phyloP scores from a whole-genome alignment of 2,113 vertebrate species.

The zebrafish (Danio rerio) region GRCz12tu NC_133186.1:25567001-25567500 shows the following conservation, averaged over 20 bases:
- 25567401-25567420: constrained; percentile 34
- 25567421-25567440: neutral
- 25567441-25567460: neutral
- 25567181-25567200: neutral
- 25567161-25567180: constrained; percentile 18
- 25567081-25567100: neutral
- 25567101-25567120: constrained; percentile 2
- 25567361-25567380: neutral
- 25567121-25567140: constrained; percentile 36
- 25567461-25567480: constrained; percentile 11
- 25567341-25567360: neutral
- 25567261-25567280: neutral
- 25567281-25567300: neutral
- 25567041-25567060: constrained; percentile 17
- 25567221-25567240: neutral
- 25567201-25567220: neutral
- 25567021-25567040: constrained; percentile 15
- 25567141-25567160: constrained; percentile 26
- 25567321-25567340: constrained; percentile 17
- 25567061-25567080: constrained; percentile 23
- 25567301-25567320: neutral
- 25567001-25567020: constrained; percentile 42
- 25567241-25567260: neutral
- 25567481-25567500: neutral
- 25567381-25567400: constrained; percentile 33